Evolutionary conservation across 2,888 invertebrate species (phyloP), one percentile per base, ranked within the genome.

Genomic region (Caenorhabditis sinica): DNA sequence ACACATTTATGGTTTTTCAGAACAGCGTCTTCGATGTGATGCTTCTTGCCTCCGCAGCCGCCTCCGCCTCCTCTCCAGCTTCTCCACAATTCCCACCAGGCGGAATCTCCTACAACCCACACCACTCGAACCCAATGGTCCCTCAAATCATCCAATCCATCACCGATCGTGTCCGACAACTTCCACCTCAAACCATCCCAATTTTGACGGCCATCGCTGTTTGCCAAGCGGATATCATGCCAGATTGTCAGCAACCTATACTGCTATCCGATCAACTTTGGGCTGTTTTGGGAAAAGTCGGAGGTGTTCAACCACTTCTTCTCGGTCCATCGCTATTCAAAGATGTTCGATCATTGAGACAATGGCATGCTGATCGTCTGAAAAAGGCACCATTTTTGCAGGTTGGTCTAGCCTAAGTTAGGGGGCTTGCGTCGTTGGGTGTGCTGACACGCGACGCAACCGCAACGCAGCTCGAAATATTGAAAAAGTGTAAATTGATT

Each of bases 21-120:
- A 87, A 82, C 61, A 89, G 89, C 30, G 84, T 90, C 40, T 90
- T 90, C 82, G 91, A 89, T 72, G 88, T 90, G 28, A 88, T 91
- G 53, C 83, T 91, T 15, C 73, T 92, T 4, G 84, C 82, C 36
- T 84, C 85, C 15, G 51, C 81, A 0, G 33, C 53, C 60, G 25
- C 72, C 13, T 45, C 28, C 25, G 17, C 9, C 23, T 13, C 63
- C 43, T 56, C 56, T 15, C 25, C 65, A 9, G 17, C 17, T 0
- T 68, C 66, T 1, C 68, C 45, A 15, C 25, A 33, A 11, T 71
- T 75, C 60, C 75, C 73, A 28, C 66, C 72, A 5, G 73, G 74
- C 8, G 61, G 71, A 0, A 17, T 81, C 9, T 15, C 45, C 25
- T 68, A 53, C 30, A 68, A 74, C 43, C 40, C 20, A 11, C 33